Conservation (phyloP, 2,888 invertebrate species). For the Nymphalis c-album region DNA sequence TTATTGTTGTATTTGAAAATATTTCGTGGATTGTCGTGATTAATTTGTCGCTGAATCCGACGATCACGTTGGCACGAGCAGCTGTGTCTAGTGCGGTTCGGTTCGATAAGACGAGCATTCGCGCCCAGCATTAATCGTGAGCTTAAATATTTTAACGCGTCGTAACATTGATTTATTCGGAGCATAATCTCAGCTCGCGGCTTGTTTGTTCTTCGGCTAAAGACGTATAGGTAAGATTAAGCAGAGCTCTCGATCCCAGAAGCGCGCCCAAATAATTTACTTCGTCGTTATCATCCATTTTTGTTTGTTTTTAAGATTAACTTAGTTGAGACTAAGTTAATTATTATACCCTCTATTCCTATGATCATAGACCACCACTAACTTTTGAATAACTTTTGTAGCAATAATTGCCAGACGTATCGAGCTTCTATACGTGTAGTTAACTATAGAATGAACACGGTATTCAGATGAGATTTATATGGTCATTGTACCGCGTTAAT, state of each 20-base stretch:
- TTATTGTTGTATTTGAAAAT: conserved; percentile 39
- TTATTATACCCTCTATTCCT: conserved; percentile 16
- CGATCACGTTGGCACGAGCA: conserved; percentile 50
- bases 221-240: conserved; percentile 78
- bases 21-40: conserved; percentile 47
- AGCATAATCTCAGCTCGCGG: conserved; percentile 77
- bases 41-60: conserved; percentile 38
- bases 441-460: conserved; percentile 63
- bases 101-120: conserved; percentile 66
- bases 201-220: conserved; percentile 78
- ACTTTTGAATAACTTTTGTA: conserved; percentile 4
- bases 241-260: conserved; percentile 59
- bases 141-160: conserved; percentile 81
- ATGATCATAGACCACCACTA: background rate
- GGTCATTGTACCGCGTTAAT: conserved; percentile 78
- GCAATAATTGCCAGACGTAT: conserved; percentile 2
- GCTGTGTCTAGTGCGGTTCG: conserved; percentile 57
- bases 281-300: conserved; percentile 51
- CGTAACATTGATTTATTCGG: conserved; percentile 80
- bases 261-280: conserved; percentile 50
- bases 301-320: conserved; percentile 54
- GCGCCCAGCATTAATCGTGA: conserved; percentile 75
- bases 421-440: conserved; percentile 44
- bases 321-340: conserved; percentile 46
- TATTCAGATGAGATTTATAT: conserved; percentile 76